Evolutionary conservation across 2,888 invertebrate species (phyloP).

Genomic region (Tenthredo amoena): DNA sequence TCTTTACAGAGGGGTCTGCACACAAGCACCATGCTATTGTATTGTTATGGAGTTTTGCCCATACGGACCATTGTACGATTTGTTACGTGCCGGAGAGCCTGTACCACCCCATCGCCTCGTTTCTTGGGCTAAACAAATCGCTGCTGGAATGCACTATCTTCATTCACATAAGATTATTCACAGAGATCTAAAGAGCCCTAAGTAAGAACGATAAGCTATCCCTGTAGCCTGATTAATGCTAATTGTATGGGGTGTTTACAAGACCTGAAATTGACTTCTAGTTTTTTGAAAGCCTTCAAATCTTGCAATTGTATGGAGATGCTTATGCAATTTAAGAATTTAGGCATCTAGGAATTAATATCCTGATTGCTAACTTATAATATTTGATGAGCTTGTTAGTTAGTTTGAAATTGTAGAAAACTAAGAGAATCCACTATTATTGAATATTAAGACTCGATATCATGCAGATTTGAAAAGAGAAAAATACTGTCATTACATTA

Average conservation of each 20-base stretch:
- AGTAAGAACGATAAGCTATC: conserved; percentile 84
- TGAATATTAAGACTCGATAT: too few relatives aligned
- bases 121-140: conserved; percentile 97
- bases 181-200: conserved; percentile 98
- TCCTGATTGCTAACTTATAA: background rate
- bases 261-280: background rate
- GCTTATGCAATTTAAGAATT: background rate
- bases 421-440: too few relatives aligned
- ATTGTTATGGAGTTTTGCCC: conserved; percentile 99
- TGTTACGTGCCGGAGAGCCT: conserved; percentile 90
- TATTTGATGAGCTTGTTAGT: too few relatives aligned
- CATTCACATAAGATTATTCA: conserved; percentile 98
- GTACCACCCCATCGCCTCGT: conserved; percentile 93
- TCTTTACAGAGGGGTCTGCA: conserved; percentile 91
- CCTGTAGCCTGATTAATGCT: background rate
- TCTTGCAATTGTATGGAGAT: background rate
- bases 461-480: too few relatives aligned
- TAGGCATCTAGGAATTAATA: background rate
- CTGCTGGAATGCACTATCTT: conserved; percentile 97
- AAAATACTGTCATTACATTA: too few relatives aligned
- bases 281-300: background rate
- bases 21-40: conserved; percentile 94
- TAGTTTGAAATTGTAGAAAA: too few relatives aligned
- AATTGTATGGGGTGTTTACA: background rate
- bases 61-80: conserved; percentile 95